Base-by-base conservation (phyloP, 2,113 vertebrate genomes). In the Alethe diademata region DNA sequence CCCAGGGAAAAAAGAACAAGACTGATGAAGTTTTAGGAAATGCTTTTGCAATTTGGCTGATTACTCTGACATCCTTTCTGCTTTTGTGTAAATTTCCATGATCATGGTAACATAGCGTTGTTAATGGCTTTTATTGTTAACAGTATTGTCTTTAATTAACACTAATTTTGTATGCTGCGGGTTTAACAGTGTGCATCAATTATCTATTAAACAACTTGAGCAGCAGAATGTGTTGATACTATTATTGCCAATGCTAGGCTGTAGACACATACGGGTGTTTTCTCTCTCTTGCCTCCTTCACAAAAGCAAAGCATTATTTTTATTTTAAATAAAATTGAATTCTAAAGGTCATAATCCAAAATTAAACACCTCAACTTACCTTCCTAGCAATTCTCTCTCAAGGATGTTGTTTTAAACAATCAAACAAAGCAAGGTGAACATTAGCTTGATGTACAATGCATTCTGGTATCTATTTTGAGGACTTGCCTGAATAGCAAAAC, bases 201-300 rank as follows among this genome's bases (percentile, higher is more conserved):
- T 83, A 82, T 2, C 71, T 75, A 95, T 94, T 94, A 94, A 96
- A 97, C n/a, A 33, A 43, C 38, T 66, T 70, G 35, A 90, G 51
- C 81, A 95, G 60, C 43, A 64, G 56, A 57, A 51, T 40, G 75
- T 86, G 58, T 88, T 88, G 54, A 86, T 66, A 69, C 35, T 22
- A 1, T 95, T 87, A 56, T 88, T 95, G 25, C 18, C 20, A 64
- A 22, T 1, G 1, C 25, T 16, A 64, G 13, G 54, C 45, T 0
- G 0, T 7, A 75, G 36, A 84, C 6, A 35, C 5, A 5, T 4
- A 12, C 0, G 3, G n/a, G 3, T 38, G 31, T 67, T 47, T 78
- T 50, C 18, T 87, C 43, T 57, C 33, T 74, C 48, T 45, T 38
- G 13, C 28, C 61, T 72, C 87, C 70, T 88, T 86, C 42, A 57